Evolutionary conservation across 2,888 invertebrate genomes (phyloP), one percentile per base, ranked within the genome.

Genomic region (Sinelater perroti): DNA sequence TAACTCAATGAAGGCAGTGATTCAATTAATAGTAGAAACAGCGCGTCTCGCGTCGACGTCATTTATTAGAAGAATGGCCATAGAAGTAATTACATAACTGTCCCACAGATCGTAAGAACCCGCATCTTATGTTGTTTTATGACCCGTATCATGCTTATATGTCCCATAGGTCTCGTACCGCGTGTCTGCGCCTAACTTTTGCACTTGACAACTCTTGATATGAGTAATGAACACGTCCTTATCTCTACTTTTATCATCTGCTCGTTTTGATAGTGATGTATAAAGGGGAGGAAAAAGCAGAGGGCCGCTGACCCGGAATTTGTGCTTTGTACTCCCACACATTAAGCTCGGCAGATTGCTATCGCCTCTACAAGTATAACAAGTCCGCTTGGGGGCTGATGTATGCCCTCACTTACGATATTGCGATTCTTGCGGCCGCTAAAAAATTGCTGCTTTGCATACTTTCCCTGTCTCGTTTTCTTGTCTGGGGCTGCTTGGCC

Each of bases 221-320:
- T 67, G 67, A 67, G 66, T 67, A 68, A 70, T 70, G 65, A 62
- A 67, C 66, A 64, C 49, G 51, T 64, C 61, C 64, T 69, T 69
- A 69, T 67, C 68, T 63, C 38, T 31, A 52, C 30, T 57, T n/a
- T n/a, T 62, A 64, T 65, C 61, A 62, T 61, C 61, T 56, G 52
- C 47, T 60, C 44, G 35, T 53, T 46, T 24, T 51, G 51, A 47
- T 53, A 21, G 46, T 47, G 46, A 52, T 57, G 53, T 47, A 52
- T 57, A 42, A 42, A 31, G 40, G 33, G 40, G 40, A 33, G 44
- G 49, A 28, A 50, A 35, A 30, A 50, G 42, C 33, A 26, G 26
- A 52, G 53, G 44, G 53, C 42, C 42, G 47, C 35, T 49, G 55
- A 55, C 49, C 55, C 26, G 30, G 30, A 54, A 54, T 47, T 54